Conservation (phyloP, 2,888 invertebrate species). For the Ariolimax columbianus region DNA sequence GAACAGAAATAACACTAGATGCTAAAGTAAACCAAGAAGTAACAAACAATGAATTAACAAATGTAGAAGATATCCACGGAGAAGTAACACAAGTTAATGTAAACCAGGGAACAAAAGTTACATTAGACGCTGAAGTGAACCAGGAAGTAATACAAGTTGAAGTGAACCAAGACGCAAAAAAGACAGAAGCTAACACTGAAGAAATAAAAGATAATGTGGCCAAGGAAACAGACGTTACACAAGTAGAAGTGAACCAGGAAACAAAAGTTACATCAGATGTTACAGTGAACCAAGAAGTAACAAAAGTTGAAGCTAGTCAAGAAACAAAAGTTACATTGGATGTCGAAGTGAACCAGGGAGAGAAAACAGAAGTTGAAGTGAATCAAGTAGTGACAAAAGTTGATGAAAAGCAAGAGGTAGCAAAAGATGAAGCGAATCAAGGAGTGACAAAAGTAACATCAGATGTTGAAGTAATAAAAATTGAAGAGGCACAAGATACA, state of each 20-base stretch:
- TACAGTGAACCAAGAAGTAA: neutral
- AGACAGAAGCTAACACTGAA: too few relatives aligned
- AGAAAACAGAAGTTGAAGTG: neutral
- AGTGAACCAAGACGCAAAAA: too few relatives aligned
- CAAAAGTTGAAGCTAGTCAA: neutral
- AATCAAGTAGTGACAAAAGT: neutral
- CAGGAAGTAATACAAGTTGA: neutral
- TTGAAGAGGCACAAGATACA: neutral
- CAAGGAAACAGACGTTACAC: neutral
- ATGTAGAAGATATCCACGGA: neutral
- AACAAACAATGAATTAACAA: neutral
- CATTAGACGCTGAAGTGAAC: neutral
- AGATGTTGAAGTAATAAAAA: conserved; percentile 1
- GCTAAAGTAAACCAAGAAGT: neutral
- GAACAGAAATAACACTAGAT: neutral
- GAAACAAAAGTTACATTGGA: neutral
- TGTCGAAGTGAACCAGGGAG: neutral
- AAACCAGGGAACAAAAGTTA: too few relatives aligned
- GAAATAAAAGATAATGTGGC: too few relatives aligned
- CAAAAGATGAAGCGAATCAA: neutral
- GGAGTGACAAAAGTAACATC: neutral
- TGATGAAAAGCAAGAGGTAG: too few relatives aligned
- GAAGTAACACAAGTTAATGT: neutral
- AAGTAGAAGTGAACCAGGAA: neutral
- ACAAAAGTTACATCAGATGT: neutral